Evolutionary conservation across 1,140 invertebrate genomes (phyloP).

Genomic region (Sitophilus oryzae): DNA sequence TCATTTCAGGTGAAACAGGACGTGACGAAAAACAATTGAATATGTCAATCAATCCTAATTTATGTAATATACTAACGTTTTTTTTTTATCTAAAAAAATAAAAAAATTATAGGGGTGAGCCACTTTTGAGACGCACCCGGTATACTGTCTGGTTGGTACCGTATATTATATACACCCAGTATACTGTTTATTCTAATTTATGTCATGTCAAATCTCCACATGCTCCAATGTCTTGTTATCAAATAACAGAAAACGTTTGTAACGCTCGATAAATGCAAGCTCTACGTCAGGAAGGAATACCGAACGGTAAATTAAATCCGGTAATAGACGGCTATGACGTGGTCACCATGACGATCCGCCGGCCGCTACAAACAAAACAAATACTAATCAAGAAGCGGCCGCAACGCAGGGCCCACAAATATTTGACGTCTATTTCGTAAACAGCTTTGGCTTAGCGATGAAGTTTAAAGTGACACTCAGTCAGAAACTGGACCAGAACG

Average conservation of each 20-base stretch:
- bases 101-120: too few species aligned
- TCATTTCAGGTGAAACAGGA: too few species aligned
- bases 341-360: slow-evolving; percentile 13
- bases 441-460: slow-evolving; percentile 50
- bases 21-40: too few species aligned
- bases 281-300: neutral
- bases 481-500: slow-evolving; percentile 66
- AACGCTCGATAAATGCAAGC: neutral
- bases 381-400: slow-evolving; percentile 2
- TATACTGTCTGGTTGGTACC: too few species aligned
- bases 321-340: slow-evolving; percentile 1
- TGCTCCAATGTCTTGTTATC: neutral
- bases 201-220: too few species aligned
- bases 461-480: slow-evolving; percentile 72
- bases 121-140: too few species aligned
- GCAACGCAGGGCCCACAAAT: slow-evolving; percentile 4
- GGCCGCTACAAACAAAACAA: slow-evolving; percentile 21
- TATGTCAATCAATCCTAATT: too few species aligned
- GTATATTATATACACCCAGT: too few species aligned
- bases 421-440: slow-evolving; percentile 14
- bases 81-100: too few species aligned
- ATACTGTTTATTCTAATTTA: too few species aligned
- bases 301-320: neutral
- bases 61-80: too few species aligned
- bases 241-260: neutral